Percentiles rank a stretch among this genome's conserved stretches.
Conservation (phyloP, 64 coral and sea anemone species). For the Actinia equina region DNA sequence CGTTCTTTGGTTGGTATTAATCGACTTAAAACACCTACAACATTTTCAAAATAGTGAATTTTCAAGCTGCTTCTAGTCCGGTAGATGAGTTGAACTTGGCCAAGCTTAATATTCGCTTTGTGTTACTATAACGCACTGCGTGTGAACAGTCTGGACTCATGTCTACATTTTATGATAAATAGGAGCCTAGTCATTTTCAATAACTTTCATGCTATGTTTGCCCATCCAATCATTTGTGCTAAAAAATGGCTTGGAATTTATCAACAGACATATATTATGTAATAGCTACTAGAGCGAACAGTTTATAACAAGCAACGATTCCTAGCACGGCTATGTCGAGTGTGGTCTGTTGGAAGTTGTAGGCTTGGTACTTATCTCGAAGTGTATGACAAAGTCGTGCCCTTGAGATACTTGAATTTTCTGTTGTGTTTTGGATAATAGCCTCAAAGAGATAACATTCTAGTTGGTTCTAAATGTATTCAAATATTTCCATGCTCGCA, state of each 20-base stretch:
- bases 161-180: conserved; percentile 99
- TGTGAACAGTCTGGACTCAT: conserved; percentile 81
- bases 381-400: background rate
- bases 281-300: too few relatives aligned
- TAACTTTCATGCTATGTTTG: conserved; percentile 33
- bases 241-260: background rate
- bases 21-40: background rate
- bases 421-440: background rate
- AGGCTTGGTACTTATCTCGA: background rate
- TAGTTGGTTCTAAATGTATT: background rate
- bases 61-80: background rate
- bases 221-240: background rate
- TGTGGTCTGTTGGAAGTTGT: background rate
- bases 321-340: too few relatives aligned
- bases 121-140: conserved; percentile 79
- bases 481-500: background rate
- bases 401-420: background rate
- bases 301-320: too few relatives aligned
- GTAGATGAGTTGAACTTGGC: conserved; percentile 39
- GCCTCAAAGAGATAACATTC: background rate
- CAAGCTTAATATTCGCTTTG: conserved; percentile 68
- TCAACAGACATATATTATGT: too few relatives aligned
- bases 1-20: background rate
- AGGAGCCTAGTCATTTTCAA: conserved; percentile 48
- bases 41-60: background rate